Evolutionary conservation across 2,888 invertebrate species (phyloP).

Genomic region (Apotomis turbidana): DNA sequence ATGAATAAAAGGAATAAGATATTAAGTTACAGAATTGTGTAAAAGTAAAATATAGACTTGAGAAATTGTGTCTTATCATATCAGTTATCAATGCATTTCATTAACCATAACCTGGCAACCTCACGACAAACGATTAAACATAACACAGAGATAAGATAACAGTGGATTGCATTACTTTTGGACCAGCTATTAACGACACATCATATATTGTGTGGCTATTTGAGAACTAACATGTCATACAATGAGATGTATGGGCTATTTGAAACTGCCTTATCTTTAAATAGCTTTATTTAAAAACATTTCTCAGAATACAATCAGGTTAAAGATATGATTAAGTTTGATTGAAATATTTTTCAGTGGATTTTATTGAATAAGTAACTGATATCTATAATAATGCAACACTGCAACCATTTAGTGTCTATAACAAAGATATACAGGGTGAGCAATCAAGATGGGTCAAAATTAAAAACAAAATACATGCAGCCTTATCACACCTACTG

Average conservation of each 20-base stretch:
- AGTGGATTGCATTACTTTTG: constrained; percentile 22
- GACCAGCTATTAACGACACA: background rate
- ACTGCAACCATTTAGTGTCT: no score
- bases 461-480: no score
- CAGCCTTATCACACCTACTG: no score
- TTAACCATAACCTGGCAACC: constrained; percentile 3
- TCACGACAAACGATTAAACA: constrained; percentile 13
- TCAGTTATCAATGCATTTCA: background rate
- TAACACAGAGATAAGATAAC: constrained; percentile 28
- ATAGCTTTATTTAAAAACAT: constrained; percentile 17
- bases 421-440: no score
- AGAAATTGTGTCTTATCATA: no score
- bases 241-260: no score
- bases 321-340: no score
- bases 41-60: background rate
- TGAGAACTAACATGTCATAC: background rate
- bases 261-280: constrained; percentile 19
- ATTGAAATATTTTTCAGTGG: no score
- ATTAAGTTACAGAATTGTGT: background rate
- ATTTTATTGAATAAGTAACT: no score
- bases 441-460: no score
- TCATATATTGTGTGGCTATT: background rate
- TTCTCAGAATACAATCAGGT: no score
- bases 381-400: no score
- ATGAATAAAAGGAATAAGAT: background rate